Base-by-base conservation (phyloP, 2,888 invertebrate species). In the Sphaerophoria taeniata region DNA sequence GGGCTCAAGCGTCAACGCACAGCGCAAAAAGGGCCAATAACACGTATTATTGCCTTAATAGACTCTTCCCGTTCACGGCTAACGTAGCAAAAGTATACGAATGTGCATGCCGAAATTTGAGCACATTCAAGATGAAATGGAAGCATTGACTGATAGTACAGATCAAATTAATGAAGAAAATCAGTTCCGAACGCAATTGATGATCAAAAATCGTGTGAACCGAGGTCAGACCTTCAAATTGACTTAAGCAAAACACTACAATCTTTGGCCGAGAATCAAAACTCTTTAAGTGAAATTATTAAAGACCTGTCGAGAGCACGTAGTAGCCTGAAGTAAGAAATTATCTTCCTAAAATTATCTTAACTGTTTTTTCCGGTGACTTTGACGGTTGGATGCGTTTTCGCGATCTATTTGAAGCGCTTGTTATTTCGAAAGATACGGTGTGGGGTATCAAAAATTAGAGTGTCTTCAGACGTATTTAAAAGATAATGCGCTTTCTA, bases 101-200 rank as follows among this genome's bases (percentile, higher is more conserved):
- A 3, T 51, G 51, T 51, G 51, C 51, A 24, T 51, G 51, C 51
- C 7, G 3, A 51, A 16, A 16, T 51, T 51, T 51, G 51, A 16
- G 51, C 51, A 51, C 51, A 16, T 16, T 51, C 51, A 51, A 51
- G 51, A 51, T 47, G 47, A 47, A 47, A 47, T 47, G 5, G 12
- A 47, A 47, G 47, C 47, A 4, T 47, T 47, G 47, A 9, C 16
- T 14, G 51, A 51, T 3, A 16, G 16, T 51, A 16, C 51, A 51
- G 51, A 51, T 6, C 51, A 51, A 14, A 51, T 4, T 9, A 5
- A 4, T 16, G 16, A 14, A 14, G 51, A 51, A 51, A 4, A 7
- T 51, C 16, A 51, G 51, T 51, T 16, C 3, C 16, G 51, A 51
- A 51, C 51, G n/a, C n/a, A n/a, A 49, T 49, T 49, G 49, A 14